Evolutionary conservation across 1,140 invertebrate genomes (phyloP).

Genomic region (Drosophila ogumai): DNA sequence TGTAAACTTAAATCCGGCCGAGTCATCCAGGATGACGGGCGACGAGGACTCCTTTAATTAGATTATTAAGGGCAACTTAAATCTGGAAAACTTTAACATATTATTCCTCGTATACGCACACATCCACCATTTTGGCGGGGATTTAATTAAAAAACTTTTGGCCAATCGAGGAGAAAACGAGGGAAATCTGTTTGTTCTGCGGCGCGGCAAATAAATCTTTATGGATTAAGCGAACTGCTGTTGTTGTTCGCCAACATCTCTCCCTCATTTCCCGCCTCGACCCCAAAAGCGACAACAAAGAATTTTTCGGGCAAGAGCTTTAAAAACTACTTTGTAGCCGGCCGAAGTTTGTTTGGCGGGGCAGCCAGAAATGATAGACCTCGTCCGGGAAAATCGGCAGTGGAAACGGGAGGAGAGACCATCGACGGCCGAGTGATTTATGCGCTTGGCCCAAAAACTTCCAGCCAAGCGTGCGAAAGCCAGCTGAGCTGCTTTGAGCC

Average conservation of each 20-base stretch:
- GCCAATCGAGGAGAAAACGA: slow-evolving; percentile 29
- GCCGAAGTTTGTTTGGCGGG: slow-evolving; percentile 35
- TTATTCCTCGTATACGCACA: slow-evolving; percentile 16
- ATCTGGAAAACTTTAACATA: slow-evolving; percentile 40
- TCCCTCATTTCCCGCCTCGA: background rate
- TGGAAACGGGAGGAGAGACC: background rate
- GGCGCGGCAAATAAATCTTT: slow-evolving; percentile 73
- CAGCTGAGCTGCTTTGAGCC: slow-evolving; percentile 29
- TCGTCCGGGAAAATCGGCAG: slow-evolving; percentile 1
- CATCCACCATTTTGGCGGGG: slow-evolving; percentile 32
- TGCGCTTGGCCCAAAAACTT: slow-evolving; percentile 43
- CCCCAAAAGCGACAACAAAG: slow-evolving; percentile 14
- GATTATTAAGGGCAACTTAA: slow-evolving; percentile 34
- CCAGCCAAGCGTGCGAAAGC: slow-evolving; percentile 62
- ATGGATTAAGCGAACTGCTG: slow-evolving; percentile 69
- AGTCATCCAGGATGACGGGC: slow-evolving; percentile 25
- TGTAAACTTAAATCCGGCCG: slow-evolving; percentile 23
- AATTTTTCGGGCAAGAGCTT: slow-evolving; percentile 44
- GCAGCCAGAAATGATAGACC: slow-evolving; percentile 34
- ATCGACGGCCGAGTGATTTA: slow-evolving; percentile 70
- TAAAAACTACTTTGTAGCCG: slow-evolving; percentile 69
- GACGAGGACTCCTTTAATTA: slow-evolving; percentile 36
- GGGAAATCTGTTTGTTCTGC: slow-evolving; percentile 57
- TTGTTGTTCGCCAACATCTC: slow-evolving; percentile 23
- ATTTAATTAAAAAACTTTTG: slow-evolving; percentile 75